phyloP scores from a whole-genome alignment of 1,140 invertebrate genomes.

The Contarinia nasturtii region DNA sequence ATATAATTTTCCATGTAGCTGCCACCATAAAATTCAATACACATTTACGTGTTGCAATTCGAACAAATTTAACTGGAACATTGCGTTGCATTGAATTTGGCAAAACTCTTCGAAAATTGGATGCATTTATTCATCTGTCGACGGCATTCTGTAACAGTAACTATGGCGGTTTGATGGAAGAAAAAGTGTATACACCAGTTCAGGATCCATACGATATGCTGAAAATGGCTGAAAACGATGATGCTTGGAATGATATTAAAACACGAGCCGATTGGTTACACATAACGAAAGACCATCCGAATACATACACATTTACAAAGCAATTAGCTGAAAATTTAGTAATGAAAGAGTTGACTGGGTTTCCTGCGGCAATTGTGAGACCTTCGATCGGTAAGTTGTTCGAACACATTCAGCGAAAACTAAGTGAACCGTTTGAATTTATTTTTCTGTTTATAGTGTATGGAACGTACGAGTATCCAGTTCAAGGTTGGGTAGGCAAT shows the following conservation, averaged over 20 bases:
- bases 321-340: slow-evolving; percentile 43
- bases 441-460: slow-evolving; percentile 14
- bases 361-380: slow-evolving; percentile 55
- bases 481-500: slow-evolving; percentile 50
- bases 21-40: slow-evolving; percentile 61
- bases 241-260: slow-evolving; percentile 8
- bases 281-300: slow-evolving; percentile 28
- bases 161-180: slow-evolving; percentile 31
- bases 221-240: slow-evolving; percentile 20
- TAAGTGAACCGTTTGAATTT: too few relatives aligned
- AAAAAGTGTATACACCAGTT: slow-evolving; percentile 30
- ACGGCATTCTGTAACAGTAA: slow-evolving; percentile 52
- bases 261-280: slow-evolving; percentile 12
- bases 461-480: slow-evolving; percentile 23
- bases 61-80: slow-evolving; percentile 45
- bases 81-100: slow-evolving; percentile 36
- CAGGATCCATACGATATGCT: slow-evolving; percentile 25
- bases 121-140: slow-evolving; percentile 48
- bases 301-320: slow-evolving; percentile 53
- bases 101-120: slow-evolving; percentile 38
- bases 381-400: slow-evolving; percentile 66
- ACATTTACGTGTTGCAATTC: slow-evolving; percentile 37
- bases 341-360: slow-evolving; percentile 28
- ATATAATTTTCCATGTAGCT: slow-evolving; percentile 74
- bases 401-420: too few relatives aligned